Conservation (phyloP, 2,888 invertebrate species). For the Drosophila basisetae region DNA sequence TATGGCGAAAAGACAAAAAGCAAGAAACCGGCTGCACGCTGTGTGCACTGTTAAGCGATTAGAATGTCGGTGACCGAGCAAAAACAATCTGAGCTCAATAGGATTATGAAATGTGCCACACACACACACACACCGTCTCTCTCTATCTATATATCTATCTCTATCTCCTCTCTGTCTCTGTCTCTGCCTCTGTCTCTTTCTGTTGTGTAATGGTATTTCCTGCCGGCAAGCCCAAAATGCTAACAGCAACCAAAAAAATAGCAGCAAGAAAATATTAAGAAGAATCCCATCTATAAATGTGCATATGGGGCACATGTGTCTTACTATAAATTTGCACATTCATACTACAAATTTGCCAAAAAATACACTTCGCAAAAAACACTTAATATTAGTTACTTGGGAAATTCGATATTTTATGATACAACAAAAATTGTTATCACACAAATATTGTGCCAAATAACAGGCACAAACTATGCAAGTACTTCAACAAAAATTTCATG, state of each 20-base stretch:
- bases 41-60: conserved; percentile 59
- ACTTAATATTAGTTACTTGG: background rate
- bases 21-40: conserved; percentile 47
- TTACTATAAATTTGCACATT: background rate
- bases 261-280: conserved; percentile 18
- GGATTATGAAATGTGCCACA: conserved; percentile 59
- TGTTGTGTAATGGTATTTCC: conserved; percentile 16
- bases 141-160: no score
- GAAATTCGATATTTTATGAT: background rate
- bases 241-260: background rate
- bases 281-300: conserved; percentile 10
- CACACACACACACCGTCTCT: background rate
- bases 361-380: background rate
- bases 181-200: no score
- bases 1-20: conserved; percentile 8
- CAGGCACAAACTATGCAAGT: background rate
- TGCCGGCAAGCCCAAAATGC: conserved; percentile 28
- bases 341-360: background rate
- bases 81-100: conserved; percentile 57
- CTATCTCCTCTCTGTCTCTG: no score
- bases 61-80: conserved; percentile 57
- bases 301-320: conserved; percentile 5
- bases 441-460: background rate
- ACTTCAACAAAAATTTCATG: background rate
- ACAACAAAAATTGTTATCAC: background rate